Evolutionary conservation across 2,797 vertebrate genomes (phyloP), one percentile per base, ranked within the genome.

Genomic region (Xerus rutilus): DNA sequence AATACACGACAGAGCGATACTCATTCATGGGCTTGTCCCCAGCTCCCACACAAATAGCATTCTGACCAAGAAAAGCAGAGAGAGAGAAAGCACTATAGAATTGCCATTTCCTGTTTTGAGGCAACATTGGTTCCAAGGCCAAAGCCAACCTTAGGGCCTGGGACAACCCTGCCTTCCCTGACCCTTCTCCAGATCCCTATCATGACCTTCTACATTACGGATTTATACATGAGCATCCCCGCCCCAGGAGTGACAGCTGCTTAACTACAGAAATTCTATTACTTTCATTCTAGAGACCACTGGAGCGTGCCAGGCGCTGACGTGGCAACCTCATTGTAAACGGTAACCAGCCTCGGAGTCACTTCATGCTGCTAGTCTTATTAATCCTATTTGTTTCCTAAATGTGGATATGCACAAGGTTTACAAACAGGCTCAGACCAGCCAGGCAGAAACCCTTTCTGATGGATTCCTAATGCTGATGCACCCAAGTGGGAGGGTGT

Each of bases 1-100:
- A 99, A 98, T 99, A 99, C 86, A 99, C 99, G 59, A 99, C 99
- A 0, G 99, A 99, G 97, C 98, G 99, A 95, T 99, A 99, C 92
- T 99, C 99, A 28, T 98, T 99, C 96, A 99, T 99, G 0, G 98
- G 98, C 96, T 99, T 99, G 98, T 99, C 99, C 89, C 99, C 99
- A 0, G 99, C 99, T 97, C 99, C 99, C 90, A 99, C 97, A 97
- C 99, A 99, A 98, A 99, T 99, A 67, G 99, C 99, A 96, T 99
- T 99, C 99, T 99, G 84, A 70, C 1, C 59, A 95, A 97, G 84
- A 47, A 43, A 96, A 94, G 94, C 6, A 72, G 7, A 65, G 7
- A 77, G 13, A 89, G 77, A 39, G 65, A 95, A 89, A 85, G 85
- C 14, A 73, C 21, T 43, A 9, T 2, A 86, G 59, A 49, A 43